A percentile compares a stretch with the other conserved stretches of the same genome.
Conservation (phyloP, 1,140 invertebrate species). For the Penaeus vannamei region DNA sequence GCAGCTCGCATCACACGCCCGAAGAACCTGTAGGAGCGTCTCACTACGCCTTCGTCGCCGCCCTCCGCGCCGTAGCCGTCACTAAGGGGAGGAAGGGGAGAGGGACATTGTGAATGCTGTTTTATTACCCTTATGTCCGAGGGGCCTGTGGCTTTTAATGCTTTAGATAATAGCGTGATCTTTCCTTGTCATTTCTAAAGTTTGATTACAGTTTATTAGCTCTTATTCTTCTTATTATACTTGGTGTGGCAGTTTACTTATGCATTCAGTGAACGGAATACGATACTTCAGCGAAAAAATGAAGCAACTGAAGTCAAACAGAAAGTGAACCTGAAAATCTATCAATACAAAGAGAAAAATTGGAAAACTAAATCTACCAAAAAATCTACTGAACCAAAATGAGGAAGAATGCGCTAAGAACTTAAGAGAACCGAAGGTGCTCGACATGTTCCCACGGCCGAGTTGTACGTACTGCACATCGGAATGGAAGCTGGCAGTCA, state of each 20-base stretch:
- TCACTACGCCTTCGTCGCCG: constrained; percentile 79
- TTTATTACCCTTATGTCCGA: too few species aligned
- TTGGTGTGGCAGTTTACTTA: too few species aligned
- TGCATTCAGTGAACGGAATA: neutral
- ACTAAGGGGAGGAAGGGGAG: constrained; percentile 14
- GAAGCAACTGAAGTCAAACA: neutral
- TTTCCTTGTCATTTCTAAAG: too few species aligned
- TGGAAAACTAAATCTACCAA: neutral
- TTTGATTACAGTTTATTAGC: too few species aligned
- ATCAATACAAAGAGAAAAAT: neutral
- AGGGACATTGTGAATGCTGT: neutral
- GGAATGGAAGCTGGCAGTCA: constrained; percentile 67
- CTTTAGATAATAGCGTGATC: too few species aligned
- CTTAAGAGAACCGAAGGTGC: constrained; percentile 21
- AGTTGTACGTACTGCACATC: constrained; percentile 65
- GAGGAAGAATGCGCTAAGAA: constrained; percentile 65
- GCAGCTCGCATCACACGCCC: constrained; percentile 89
- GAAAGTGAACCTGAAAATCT: neutral
- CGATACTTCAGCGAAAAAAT: neutral
- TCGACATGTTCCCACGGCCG: constrained; percentile 55
- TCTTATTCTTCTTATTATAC: too few species aligned
- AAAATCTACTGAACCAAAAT: neutral
- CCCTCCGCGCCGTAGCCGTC: constrained; percentile 69
- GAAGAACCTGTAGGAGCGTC: constrained; percentile 85
- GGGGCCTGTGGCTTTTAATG: too few species aligned